phyloP scores from a whole-genome alignment of 2,797 vertebrate genomes.

The Chaenodraco wilsoni region DNA sequence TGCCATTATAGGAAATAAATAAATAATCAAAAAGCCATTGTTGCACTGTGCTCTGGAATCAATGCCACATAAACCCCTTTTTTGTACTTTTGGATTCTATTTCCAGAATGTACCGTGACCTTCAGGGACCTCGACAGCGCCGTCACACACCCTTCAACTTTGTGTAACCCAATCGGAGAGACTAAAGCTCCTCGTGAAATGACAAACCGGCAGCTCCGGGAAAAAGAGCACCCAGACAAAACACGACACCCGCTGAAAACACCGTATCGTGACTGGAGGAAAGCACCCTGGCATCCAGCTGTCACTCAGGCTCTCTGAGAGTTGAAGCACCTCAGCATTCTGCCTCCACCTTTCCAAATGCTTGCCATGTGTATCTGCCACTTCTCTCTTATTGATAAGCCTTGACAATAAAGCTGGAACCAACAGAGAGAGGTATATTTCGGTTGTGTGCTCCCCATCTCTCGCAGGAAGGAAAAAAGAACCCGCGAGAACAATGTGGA shows the following conservation, averaged over 20 bases:
- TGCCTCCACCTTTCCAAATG: conserved; percentile 40
- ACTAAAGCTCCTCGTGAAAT: conserved; percentile 47
- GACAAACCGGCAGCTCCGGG: conserved; percentile 49
- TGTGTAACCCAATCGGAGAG: conserved; percentile 38
- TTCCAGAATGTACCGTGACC: conserved; percentile 36
- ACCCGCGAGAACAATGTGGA: conserved; percentile 74
- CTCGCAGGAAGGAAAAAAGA: conserved; percentile 49
- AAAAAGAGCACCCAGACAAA: conserved; percentile 47
- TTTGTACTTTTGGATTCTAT: conserved; percentile 11
- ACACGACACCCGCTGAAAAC: conserved; percentile 51
- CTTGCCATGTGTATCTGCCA: conserved; percentile 64
- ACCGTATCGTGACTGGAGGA: conserved; percentile 49
- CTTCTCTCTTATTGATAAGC: conserved; percentile 66
- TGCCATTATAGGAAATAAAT: conserved; percentile 48
- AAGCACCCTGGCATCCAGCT: conserved; percentile 46
- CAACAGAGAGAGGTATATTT: conserved; percentile 36
- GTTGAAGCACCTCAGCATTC: conserved; percentile 44
- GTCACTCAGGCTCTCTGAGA: conserved; percentile 58
- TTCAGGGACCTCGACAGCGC: conserved; percentile 33
- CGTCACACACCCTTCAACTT: conserved; percentile 49
- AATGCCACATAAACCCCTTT: background rate
- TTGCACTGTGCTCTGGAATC: background rate
- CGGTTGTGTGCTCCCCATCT: conserved; percentile 50
- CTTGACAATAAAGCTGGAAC: conserved; percentile 58
- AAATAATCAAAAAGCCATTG: conserved; percentile 30